Base-by-base conservation (phyloP, 2,113 vertebrate genomes). In the Indri indri region DNA sequence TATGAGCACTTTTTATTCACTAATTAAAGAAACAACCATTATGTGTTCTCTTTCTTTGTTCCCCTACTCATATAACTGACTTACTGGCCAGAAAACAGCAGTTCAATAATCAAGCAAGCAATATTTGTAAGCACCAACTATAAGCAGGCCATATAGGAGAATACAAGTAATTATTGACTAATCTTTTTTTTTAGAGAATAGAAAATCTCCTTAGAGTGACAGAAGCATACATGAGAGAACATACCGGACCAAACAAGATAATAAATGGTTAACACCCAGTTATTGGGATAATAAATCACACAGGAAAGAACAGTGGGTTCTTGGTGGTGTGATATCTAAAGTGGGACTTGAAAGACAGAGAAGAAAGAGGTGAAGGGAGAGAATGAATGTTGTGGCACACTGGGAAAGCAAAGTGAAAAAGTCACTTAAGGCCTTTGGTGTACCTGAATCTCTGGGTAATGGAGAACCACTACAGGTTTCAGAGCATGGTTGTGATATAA, bases 11-110 rank as follows among this genome's bases (percentile, higher is more conserved):
- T 66, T 91, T 80, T 90, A 93, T 63, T 83, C 47, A 90, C 25
- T 91, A 91, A 93, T 89, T 94, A 79, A 90, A 97, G 61, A 65
- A 18, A 59, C 25, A 86, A 13, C 34, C 83, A 82, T 74, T 42
- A 88, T 32, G 81, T 61, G 22, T 57, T 79, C 42, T 37, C 77
- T 45, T 89, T 71, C 45, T 94, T 85, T 80, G 84, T 50, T 71
- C 30, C 27, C 40, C 23, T 83, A 70, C 37, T 68, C 54, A 84
- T 18, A 88, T 40, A 74, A 14, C 30, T 74, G 14, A 77, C 37
- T 86, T 81, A 70, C 16, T 65, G 34, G n/a, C 47, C 73, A 92
- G 73, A 86, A 85, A 96, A 71, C 11, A 66, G 70, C 40, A 40
- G 50, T 50, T 88, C n/a, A 63, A 68, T 88, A 74, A 94, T 83